A percentile compares a stretch with the other conserved stretches of the same genome.
Conservation (phyloP, 1,140 invertebrate genomes). For the Aphelenchoides fujianensis region DNA sequence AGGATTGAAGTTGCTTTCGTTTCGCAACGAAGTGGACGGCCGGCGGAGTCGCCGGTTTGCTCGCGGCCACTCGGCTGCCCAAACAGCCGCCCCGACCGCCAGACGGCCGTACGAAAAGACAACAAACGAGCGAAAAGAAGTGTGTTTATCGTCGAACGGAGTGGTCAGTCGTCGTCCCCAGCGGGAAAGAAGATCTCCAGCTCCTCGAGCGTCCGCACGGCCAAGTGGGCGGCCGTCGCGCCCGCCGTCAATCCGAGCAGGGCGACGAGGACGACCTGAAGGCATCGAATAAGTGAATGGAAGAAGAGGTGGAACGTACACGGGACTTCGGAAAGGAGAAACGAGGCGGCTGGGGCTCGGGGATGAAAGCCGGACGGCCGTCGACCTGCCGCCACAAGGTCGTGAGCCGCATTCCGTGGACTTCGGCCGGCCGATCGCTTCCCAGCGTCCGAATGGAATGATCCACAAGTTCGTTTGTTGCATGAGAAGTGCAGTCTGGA, state of each 20-base stretch:
- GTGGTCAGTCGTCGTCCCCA: slow-evolving; percentile 1
- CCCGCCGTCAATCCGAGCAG: background rate
- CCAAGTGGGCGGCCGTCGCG: background rate
- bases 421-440: no score
- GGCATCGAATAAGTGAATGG: background rate
- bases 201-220: background rate
- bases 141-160: background rate
- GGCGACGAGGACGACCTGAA: background rate
- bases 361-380: no score
- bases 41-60: no score
- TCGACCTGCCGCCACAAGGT: no score
- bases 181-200: background rate
- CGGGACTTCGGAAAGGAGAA: no score
- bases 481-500: no score
- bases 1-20: background rate
- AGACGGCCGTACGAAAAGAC: background rate
- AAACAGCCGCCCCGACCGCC: background rate
- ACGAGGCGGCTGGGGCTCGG: no score
- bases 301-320: no score
- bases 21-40: background rate
- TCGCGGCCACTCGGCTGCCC: no score
- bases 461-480: no score
- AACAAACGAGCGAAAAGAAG: background rate
- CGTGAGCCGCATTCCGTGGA: no score
- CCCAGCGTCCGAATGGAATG: no score